Base-by-base conservation (phyloP, 1,140 invertebrate genomes). In the Octopus bimaculoides region DNA sequence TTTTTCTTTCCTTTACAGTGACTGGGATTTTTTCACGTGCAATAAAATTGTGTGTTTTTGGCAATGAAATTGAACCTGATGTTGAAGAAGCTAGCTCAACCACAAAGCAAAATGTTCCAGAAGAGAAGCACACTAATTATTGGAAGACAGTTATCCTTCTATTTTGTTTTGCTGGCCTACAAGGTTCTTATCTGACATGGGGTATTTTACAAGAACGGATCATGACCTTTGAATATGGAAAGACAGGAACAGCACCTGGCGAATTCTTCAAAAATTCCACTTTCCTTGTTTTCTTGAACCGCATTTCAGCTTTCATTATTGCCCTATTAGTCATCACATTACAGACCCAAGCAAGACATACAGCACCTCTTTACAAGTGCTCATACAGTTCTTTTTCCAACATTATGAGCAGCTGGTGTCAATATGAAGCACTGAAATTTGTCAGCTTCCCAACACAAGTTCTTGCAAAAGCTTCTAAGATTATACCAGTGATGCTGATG, bases 351-450 rank as follows among this genome's bases (percentile, higher is more conserved):
- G 93, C 95, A 7, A 91, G 93, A 7, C 94, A 96, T 85, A 87
- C 85, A 10, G 94, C 96, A 77, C 98, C 98, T 5, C 91, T 99
- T 4, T 99, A 98, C 89, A 97, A 98, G 91, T 99, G 99, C 91
- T 95, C 95, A 0, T 99, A 95, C 91, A 97, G 96, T 88, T 98
- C 97, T 0, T 94, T 99, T 84, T 98, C 97, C 20, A 99, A 99
- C 90, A 97, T 99, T 81, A 94, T 99, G 93, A 98, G 97, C 88
- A 97, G 96, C 69, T 99, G 98, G 98, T 99, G 97, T 90, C 98
- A 99, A 90, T 99, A 99, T 88, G 98, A 99, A 91, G 98, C 98
- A 41, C 91, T 99, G 5, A 99, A 99, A 90, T 99, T 95, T 91
- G 96, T 99, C 83, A 98, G 95, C 86, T 99, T 99, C 90, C 98